These are phyloP conservation scores for Musca domestica DNA, from an alignment of 1,140 invertebrate species.

Conservation along the genomic window DNA sequence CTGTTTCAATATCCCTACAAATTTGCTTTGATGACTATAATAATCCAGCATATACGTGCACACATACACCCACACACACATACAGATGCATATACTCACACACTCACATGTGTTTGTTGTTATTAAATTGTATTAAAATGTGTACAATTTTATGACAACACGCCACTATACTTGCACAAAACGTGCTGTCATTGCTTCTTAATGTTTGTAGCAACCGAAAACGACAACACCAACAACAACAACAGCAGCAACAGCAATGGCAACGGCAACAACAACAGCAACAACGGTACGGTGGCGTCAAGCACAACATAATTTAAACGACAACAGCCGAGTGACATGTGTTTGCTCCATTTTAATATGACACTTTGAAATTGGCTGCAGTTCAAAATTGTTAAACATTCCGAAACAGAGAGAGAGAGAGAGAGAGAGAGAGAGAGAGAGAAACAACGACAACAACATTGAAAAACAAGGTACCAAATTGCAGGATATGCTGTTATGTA, in stretches of 20 bases:
- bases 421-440: neutral
- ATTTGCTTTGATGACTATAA: too few species aligned
- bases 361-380: slow-evolving; percentile 19
- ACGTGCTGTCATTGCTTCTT: too few species aligned
- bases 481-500: too few species aligned
- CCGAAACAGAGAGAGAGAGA: too few species aligned
- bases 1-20: too few species aligned
- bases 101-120: neutral
- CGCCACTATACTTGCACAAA: neutral
- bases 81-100: too few species aligned
- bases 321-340: neutral
- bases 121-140: neutral
- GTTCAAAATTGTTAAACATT: slow-evolving; percentile 21
- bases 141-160: neutral
- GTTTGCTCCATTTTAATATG: slow-evolving; percentile 12
- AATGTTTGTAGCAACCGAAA: neutral
- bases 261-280: too few species aligned
- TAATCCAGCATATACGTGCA: neutral
- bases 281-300: neutral
- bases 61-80: neutral
- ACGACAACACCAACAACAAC: neutral
- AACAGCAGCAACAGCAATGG: too few species aligned
- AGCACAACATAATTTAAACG: too few species aligned
- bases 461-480: neutral
- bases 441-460: slow-evolving; percentile 2